Base-by-base conservation (phyloP, 2,888 invertebrate genomes). In the Chrysopilus asiliformis region DNA sequence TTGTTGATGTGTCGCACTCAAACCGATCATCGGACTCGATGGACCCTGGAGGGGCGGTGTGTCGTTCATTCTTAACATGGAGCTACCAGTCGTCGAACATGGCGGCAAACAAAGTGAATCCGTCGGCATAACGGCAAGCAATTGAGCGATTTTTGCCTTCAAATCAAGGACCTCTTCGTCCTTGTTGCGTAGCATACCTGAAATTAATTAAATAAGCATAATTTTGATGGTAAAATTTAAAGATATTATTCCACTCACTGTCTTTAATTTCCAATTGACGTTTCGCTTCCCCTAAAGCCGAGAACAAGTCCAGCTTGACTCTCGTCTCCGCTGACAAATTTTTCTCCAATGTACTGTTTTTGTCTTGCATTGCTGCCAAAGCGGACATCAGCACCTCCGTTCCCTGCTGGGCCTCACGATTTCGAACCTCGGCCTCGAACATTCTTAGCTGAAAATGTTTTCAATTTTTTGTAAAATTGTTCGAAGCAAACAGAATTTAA, bases 291-390 rank as follows among this genome's bases (percentile, higher is more conserved):
- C 94, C 94, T 35, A 97, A 77, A 46, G 95, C 95, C 46, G 91
- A 89, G 67, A 97, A 93, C 55, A 98, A 76, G 69, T 98, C 97
- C 53, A 95, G 76, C 68, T 98, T 98, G 65, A 97, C 83, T 53
- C 94, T 76, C 49, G 94, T 98, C 71, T 98, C 97, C 32, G 93
- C 89, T 44, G 89, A 90, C 48, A 98, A 74, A 55, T 87, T 86
- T 56, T 84, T 83, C 68, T 97, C 93, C 51, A 97, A 72, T 58
- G 91, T 90, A 52, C 77, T 65, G 58, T 89, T 90, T 58, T 91
- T 87, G 58, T 94, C 91, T 64, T 87, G 84, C 68, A 93, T 73
- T 45, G 80, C 78, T 33, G 75, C 72, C 47, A 89, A 66, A 14
- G 87, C 85, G 26, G 79, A 73, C 69, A 84, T 75, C 47, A 89